These are phyloP conservation scores for Tapirus indicus DNA, from an alignment of 2,797 vertebrate genomes.

Conservation along the genomic window DNA sequence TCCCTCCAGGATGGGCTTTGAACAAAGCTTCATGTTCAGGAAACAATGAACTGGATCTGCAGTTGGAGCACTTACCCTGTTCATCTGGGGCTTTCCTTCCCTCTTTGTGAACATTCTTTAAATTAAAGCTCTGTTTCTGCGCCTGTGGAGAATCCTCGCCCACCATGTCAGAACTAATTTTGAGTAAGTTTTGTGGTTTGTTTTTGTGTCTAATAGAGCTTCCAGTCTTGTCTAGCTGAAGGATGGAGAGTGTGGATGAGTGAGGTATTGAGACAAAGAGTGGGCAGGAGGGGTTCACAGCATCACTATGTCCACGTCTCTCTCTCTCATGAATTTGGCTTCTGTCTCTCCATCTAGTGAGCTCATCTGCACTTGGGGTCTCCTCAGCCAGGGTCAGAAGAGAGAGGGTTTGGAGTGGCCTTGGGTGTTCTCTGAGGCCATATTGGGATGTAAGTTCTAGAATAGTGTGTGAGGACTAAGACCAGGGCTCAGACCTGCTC, in stretches of 20 bases:
- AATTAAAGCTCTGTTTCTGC: background rate
- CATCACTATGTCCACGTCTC: fast-evolving
- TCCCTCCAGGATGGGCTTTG: background rate
- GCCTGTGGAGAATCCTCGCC: fast-evolving
- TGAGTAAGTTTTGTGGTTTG: conserved; percentile 55
- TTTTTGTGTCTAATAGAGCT: background rate
- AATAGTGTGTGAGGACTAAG: background rate
- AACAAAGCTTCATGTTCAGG: fast-evolving
- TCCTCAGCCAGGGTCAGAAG: background rate
- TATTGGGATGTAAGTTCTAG: fast-evolving
- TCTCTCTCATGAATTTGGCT: background rate
- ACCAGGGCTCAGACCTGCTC: fast-evolving
- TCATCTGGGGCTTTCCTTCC: background rate
- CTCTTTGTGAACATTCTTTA: background rate
- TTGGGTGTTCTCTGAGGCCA: fast-evolving
- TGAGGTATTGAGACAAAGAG: fast-evolving
- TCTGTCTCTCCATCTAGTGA: background rate
- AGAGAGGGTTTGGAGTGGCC: background rate
- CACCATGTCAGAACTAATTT: conserved; percentile 72
- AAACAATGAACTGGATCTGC: fast-evolving
- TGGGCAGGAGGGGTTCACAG: fast-evolving
- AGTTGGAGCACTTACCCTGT: fast-evolving
- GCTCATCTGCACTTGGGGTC: background rate
- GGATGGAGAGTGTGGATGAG: fast-evolving
- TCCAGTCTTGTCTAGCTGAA: fast-evolving